Percentiles rank a stretch among this genome's conserved stretches.
These are phyloP conservation scores for Danio tinwini DNA, from an alignment of 2,797 vertebrate species.

Conservation along the genomic window DNA sequence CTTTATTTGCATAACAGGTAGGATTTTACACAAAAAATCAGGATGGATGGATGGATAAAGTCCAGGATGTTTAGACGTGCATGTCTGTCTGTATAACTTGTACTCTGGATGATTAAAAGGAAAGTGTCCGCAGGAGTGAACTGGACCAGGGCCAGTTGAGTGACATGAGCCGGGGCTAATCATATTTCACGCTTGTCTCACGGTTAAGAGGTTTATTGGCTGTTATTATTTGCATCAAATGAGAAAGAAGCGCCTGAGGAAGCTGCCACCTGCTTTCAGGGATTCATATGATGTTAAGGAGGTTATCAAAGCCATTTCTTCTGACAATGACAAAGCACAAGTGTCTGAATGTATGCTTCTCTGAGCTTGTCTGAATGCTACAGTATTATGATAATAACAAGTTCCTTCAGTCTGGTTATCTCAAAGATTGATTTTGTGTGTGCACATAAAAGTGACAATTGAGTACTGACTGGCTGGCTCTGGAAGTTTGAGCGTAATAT, in stretches of 20 bases:
- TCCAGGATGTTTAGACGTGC: neutral
- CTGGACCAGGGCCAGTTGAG: constrained; percentile 33
- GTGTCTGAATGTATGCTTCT: neutral
- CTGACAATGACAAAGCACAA: neutral
- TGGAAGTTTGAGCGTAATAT: no score
- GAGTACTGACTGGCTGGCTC: neutral
- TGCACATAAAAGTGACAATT: neutral
- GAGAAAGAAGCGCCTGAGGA: constrained; percentile 11
- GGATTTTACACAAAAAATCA: neutral
- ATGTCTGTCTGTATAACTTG: constrained; percentile 7
- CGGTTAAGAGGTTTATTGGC: constrained; percentile 22
- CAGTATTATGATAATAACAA: neutral
- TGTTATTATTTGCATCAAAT: constrained; percentile 38
- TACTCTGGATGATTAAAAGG: constrained; percentile 21
- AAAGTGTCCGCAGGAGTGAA: neutral
- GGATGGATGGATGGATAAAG: neutral
- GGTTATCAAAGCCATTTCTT: neutral
- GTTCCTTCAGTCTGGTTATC: neutral
- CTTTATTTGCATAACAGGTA: neutral
- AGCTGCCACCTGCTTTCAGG: constrained; percentile 22
- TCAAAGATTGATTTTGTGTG: neutral
- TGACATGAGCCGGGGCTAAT: constrained; percentile 39
- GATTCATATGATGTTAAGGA: constrained; percentile 2
- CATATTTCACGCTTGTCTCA: constrained; percentile 37
- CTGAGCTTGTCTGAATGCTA: neutral